Conservation (phyloP, 2,888 invertebrate genomes). For the Plemyria rubiginata region DNA sequence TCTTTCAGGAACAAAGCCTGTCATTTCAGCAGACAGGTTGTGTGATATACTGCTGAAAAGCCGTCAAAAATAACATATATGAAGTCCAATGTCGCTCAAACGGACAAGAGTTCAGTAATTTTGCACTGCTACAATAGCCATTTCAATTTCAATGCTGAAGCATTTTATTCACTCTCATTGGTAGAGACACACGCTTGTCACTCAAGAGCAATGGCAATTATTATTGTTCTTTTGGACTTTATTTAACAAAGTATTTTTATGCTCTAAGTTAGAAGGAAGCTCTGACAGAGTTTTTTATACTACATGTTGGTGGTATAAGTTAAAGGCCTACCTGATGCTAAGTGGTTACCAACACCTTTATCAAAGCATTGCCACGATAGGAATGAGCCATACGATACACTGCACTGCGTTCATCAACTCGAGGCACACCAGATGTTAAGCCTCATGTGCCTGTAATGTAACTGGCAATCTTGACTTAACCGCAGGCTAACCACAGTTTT, state of each 20-base stretch:
- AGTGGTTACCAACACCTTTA: no score
- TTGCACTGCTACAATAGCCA: constrained; percentile 53
- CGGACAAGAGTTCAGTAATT: constrained; percentile 42
- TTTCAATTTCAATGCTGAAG: constrained; percentile 50
- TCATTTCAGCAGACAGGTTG: constrained; percentile 32
- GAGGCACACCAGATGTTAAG: no score
- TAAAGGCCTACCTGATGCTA: no score
- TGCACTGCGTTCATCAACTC: no score
- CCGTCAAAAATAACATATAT: constrained; percentile 32
- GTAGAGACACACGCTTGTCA: constrained; percentile 62
- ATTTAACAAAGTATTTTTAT: constrained; percentile 40
- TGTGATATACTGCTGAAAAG: constrained; percentile 27
- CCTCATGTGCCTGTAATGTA: no score
- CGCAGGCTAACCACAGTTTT: no score
- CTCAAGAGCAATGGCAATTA: constrained; percentile 51
- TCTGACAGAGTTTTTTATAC: constrained; percentile 5
- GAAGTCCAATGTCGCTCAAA: constrained; percentile 46
- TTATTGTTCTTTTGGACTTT: constrained; percentile 50
- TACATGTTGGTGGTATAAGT: neutral
- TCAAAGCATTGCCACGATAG: no score
- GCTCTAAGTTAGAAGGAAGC: constrained; percentile 7
- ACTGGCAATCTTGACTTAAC: no score
- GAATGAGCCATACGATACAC: no score
- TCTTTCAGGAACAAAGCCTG: constrained; percentile 34
- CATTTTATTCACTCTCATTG: constrained; percentile 52